A percentile compares a stretch with the other conserved stretches of the same genome.
phyloP scores from a whole-genome alignment of 2,113 vertebrate species.

The Fregata magnificens region DNA sequence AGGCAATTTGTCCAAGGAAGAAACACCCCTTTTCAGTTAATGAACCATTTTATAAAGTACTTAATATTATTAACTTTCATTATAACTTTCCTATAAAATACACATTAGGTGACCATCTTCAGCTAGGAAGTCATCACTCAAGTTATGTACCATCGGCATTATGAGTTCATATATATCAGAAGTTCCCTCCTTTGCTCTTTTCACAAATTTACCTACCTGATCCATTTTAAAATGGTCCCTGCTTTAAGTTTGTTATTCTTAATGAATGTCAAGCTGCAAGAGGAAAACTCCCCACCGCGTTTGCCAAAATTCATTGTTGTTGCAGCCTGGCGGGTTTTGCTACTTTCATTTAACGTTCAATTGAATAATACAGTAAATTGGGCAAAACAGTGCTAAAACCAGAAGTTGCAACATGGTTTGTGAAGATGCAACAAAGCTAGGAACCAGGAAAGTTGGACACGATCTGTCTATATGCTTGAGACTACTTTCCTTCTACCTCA shows the following conservation, averaged over 20 bases:
- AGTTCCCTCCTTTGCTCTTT: neutral
- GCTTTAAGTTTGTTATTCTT: neutral
- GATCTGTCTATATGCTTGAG: neutral
- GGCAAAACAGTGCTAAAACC: neutral
- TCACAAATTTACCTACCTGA: neutral
- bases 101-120: neutral
- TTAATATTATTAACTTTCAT: neutral
- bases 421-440: neutral
- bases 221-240: neutral
- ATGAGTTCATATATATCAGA: neutral
- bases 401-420: neutral
- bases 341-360: neutral
- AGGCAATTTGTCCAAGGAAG: neutral
- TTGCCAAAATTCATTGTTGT: neutral
- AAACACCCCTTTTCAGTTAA: neutral
- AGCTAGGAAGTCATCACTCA: neutral
- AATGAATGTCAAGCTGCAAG: neutral
- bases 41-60: neutral
- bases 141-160: neutral
- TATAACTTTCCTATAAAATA: neutral
- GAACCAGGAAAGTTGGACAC: neutral
- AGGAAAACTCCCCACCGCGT: neutral
- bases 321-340: neutral
- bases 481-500: neutral
- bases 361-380: neutral